These are phyloP conservation scores for Pachydiplax longipennis DNA, from an alignment of 2,888 invertebrate genomes.

Conservation along the genomic window DNA sequence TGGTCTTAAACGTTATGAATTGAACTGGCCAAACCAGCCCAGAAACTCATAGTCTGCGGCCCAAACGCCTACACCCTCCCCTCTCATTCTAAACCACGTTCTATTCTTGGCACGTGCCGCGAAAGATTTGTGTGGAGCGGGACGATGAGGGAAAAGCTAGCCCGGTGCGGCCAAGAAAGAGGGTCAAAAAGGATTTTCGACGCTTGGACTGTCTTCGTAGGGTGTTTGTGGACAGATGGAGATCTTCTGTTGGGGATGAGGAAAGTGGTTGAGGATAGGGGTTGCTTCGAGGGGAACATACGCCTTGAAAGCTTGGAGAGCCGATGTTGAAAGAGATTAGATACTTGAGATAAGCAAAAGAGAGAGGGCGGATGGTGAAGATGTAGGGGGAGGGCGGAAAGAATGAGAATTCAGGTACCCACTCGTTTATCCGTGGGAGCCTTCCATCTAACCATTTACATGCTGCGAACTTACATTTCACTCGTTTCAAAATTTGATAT, in stretches of 20 bases:
- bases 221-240: conserved; percentile 14
- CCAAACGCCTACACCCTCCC: background rate
- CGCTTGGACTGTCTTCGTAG: background rate
- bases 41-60: background rate
- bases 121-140: background rate
- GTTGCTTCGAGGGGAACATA: background rate
- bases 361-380: background rate
- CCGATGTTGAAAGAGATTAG: background rate
- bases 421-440: no score
- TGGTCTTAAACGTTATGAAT: no score
- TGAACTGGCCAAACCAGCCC: background rate
- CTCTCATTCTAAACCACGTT: background rate
- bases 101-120: conserved; percentile 43
- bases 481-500: no score
- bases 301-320: background rate
- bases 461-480: no score
- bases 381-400: background rate
- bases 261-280: background rate
- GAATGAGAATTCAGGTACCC: background rate
- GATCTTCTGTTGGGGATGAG: background rate
- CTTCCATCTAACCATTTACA: no score
- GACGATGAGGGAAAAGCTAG: background rate
- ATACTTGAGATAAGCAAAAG: background rate
- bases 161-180: background rate
- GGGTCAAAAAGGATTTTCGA: background rate